These are phyloP conservation scores for Orthosia cruda DNA, from an alignment of 2,888 invertebrate species.

Conservation along the genomic window DNA sequence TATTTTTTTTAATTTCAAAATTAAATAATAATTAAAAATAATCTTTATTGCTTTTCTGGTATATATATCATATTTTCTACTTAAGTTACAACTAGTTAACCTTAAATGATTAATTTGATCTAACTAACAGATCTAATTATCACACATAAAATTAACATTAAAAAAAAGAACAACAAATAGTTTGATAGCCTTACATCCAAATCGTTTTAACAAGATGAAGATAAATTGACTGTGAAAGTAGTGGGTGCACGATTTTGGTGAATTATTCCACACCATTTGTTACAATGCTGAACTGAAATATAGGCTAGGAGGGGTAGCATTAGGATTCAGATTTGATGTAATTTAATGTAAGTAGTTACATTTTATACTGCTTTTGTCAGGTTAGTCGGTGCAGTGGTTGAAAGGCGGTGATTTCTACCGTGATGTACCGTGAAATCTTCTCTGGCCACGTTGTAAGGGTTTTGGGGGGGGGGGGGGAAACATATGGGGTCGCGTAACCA, in stretches of 20 bases:
- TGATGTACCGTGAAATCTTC: background rate
- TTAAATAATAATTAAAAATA: too few relatives aligned
- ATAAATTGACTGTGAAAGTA: slow-evolving; percentile 74
- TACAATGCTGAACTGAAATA: slow-evolving; percentile 31
- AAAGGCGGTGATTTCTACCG: background rate
- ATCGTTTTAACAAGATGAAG: slow-evolving; percentile 70
- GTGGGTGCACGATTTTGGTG: slow-evolving; percentile 44
- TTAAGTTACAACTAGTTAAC: too few relatives aligned
- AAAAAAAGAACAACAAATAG: background rate
- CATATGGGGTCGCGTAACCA: too few relatives aligned
- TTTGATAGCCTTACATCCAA: background rate
- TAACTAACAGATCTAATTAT: too few relatives aligned
- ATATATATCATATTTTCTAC: too few relatives aligned
- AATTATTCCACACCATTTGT: slow-evolving; percentile 56
- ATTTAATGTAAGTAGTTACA: background rate
- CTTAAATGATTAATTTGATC: too few relatives aligned
- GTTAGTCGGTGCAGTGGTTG: background rate
- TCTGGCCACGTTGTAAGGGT: too few relatives aligned
- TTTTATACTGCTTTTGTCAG: background rate
- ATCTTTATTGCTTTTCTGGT: too few relatives aligned
- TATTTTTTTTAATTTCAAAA: too few relatives aligned
- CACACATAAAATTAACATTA: too few relatives aligned
- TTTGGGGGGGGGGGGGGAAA: too few relatives aligned
- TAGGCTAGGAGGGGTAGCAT: background rate
- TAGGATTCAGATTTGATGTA: background rate